Evolutionary conservation across 2,797 vertebrate species (phyloP).

Genomic region (Urocyon cinereoargenteus): DNA sequence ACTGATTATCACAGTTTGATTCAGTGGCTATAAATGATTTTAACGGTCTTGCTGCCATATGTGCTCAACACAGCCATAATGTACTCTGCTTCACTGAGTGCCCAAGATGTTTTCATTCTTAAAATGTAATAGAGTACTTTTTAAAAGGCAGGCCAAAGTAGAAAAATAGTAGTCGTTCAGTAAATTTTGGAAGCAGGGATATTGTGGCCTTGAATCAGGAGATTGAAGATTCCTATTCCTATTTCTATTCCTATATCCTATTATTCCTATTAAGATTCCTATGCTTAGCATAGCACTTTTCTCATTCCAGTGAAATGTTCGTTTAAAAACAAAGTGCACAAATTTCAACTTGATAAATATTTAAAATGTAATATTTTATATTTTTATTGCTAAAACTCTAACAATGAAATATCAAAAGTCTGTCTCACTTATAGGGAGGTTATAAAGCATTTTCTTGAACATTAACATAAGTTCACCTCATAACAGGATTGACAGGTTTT

Average conservation of each 20-base stretch:
- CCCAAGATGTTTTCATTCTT: slow-evolving; percentile 51
- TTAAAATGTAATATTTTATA: neutral
- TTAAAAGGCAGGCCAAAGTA: slow-evolving; percentile 25
- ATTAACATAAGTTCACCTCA: neutral
- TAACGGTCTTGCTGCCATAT: slow-evolving; percentile 35
- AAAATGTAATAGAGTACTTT: slow-evolving; percentile 42
- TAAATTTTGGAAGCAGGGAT: neutral
- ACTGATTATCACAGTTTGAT: slow-evolving; percentile 63
- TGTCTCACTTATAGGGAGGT: neutral
- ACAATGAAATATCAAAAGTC: neutral
- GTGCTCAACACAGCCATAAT: slow-evolving; percentile 18
- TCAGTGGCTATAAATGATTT: slow-evolving; percentile 38
- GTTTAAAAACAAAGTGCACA: neutral
- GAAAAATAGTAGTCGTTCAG: neutral
- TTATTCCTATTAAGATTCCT: neutral
- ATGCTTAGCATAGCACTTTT: neutral
- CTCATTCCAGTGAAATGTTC: neutral
- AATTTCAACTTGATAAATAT: neutral
- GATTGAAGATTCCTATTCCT: too few relatives aligned
- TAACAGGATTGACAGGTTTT: neutral
- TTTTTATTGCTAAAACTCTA: neutral
- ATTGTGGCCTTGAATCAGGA: neutral
- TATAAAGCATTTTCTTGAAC: neutral
- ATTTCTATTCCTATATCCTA: too few relatives aligned
- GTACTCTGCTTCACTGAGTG: slow-evolving; percentile 41